phyloP scores from a whole-genome alignment of 2,797 vertebrate genomes.

The Melanogrammus aeglefinus region DNA sequence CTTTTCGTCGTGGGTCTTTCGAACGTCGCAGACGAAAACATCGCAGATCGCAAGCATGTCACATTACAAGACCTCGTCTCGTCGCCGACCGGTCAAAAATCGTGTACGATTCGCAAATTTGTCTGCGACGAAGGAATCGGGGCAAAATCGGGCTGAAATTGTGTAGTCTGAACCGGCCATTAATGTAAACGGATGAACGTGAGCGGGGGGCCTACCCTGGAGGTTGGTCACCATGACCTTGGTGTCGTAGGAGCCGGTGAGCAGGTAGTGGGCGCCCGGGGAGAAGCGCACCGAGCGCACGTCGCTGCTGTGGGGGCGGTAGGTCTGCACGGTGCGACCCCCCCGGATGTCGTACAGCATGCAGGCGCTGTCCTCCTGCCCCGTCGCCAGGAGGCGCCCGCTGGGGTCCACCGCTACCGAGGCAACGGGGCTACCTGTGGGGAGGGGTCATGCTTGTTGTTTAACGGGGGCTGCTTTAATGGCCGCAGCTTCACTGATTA shows the following conservation, averaged over 20 bases:
- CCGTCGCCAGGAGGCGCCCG: conserved; percentile 91
- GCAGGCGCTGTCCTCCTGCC: conserved; percentile 94
- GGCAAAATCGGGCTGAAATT: too few species aligned
- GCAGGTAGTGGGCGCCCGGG: conserved; percentile 92
- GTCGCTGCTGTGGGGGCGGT: conserved; percentile 88
- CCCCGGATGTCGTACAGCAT: conserved; percentile 98
- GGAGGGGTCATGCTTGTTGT: background rate
- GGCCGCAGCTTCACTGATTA: background rate
- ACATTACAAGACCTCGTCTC: too few species aligned
- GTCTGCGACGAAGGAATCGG: too few species aligned
- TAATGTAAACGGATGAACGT: too few species aligned
- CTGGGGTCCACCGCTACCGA: conserved; percentile 97
- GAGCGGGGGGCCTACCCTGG: conserved; percentile 76
- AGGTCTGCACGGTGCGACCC: conserved; percentile 91
- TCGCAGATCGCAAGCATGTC: too few species aligned
- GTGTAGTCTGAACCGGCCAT: too few species aligned
- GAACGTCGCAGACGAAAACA: too few species aligned
- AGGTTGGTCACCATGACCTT: conserved; percentile 94
- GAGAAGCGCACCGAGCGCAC: conserved; percentile 96
- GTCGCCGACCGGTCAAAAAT: too few species aligned
- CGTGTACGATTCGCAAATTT: too few species aligned
- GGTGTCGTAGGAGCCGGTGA: conserved; percentile 95
- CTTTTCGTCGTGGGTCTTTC: too few species aligned
- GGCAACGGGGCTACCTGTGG: conserved; percentile 90
- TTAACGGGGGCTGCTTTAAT: background rate